phyloP scores from a whole-genome alignment of 2,797 vertebrate genomes.

The Meda fulgida region DNA sequence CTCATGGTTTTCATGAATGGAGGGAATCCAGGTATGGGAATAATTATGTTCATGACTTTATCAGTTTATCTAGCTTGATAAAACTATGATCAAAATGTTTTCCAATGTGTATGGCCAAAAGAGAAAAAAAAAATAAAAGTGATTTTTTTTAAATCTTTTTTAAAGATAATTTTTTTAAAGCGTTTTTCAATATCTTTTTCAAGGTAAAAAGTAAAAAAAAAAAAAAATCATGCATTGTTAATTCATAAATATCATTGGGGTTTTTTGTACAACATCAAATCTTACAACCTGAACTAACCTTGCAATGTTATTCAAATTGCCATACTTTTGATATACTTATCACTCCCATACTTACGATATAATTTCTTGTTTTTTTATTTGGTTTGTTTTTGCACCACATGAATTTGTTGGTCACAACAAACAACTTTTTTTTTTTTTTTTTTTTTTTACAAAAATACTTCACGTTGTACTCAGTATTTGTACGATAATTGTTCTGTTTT shows the following conservation, averaged over 20 bases:
- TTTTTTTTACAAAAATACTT: neutral
- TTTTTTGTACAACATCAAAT: too few species aligned
- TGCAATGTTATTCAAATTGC: neutral
- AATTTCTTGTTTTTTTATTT: neutral
- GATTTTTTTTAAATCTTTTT: too few species aligned
- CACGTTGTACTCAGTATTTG: too few species aligned
- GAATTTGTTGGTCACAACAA: neutral
- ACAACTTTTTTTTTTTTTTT: too few species aligned
- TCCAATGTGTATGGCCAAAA: neutral
- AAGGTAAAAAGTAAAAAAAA: neutral
- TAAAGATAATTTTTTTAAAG: neutral
- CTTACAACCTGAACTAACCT: neutral
- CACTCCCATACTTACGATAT: too few species aligned
- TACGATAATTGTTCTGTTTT: too few species aligned
- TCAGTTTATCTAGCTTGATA: slow-evolving; percentile 4
- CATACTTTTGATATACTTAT: too few species aligned
- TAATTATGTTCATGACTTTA: neutral
- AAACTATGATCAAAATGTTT: neutral
- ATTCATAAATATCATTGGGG: neutral
- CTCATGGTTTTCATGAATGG: neutral
- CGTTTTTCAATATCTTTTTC: neutral
- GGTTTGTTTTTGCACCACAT: neutral
- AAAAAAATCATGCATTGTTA: neutral
- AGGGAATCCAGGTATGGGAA: neutral
- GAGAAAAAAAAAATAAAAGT: too few species aligned